Conservation (phyloP, 2,113 vertebrate genomes). For the Bubalus kerabau region DNA sequence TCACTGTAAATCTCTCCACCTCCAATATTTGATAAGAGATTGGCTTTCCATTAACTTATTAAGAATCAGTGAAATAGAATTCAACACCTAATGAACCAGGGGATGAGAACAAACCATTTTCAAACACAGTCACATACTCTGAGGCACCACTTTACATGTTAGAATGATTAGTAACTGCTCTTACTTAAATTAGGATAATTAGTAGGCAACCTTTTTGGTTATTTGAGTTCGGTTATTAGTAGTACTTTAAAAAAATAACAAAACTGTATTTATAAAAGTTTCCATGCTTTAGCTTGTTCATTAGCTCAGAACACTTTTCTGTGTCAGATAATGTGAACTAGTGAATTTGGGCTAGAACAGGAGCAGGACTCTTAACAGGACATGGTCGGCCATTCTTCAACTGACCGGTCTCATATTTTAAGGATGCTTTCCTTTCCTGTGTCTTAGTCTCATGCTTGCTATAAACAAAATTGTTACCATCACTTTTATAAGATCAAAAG, state of each 20-base stretch:
- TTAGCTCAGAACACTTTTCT: neutral
- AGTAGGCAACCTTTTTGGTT: neutral
- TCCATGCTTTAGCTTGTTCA: neutral
- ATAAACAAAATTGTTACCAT: neutral
- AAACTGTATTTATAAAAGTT: neutral
- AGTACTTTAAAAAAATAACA: neutral
- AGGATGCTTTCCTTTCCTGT: neutral
- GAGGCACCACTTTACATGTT: neutral
- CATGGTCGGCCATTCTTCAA: neutral
- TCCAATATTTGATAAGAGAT: neutral
- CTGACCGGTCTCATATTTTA: neutral
- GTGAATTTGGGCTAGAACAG: neutral
- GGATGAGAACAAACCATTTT: neutral
- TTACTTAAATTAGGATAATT: conserved; percentile 21
- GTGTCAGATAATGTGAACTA: neutral
- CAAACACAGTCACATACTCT: neutral
- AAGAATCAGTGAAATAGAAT: neutral
- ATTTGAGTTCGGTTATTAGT: neutral
- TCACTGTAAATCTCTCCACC: neutral
- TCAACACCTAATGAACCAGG: neutral
- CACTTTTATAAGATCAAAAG: neutral
- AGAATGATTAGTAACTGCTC: conserved; percentile 14
- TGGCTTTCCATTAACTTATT: neutral
- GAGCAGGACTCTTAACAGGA: neutral
- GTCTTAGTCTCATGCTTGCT: neutral